Conservation (phyloP, 2,797 vertebrate species). For the Spheniscus humboldti region DNA sequence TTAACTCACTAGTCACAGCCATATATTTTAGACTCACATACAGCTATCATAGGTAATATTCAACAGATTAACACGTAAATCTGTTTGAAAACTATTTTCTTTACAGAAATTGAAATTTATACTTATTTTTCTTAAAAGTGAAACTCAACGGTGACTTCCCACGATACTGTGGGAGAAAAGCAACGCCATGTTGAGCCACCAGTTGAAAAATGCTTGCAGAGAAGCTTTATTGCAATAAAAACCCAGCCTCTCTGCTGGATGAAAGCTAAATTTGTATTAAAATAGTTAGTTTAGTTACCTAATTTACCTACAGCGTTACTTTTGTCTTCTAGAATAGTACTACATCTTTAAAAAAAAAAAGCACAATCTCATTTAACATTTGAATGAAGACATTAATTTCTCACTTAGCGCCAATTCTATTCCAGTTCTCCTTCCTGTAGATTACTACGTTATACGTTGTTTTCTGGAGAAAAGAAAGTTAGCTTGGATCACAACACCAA, state of each 20-base stretch:
- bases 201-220: neutral
- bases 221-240: neutral
- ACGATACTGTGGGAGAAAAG: neutral
- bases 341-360: neutral
- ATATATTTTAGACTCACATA: neutral
- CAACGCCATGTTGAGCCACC: neutral
- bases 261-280: neutral
- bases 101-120: neutral
- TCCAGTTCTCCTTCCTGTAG: neutral
- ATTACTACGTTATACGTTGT: accelerated
- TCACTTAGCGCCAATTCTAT: neutral
- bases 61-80: neutral
- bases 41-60: neutral
- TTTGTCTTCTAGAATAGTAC: neutral
- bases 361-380: neutral
- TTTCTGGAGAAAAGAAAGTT: neutral
- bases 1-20: neutral
- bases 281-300: neutral
- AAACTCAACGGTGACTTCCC: neutral
- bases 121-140: neutral
- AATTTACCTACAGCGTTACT: neutral
- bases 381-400: neutral
- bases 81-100: neutral
- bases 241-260: neutral
- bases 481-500: neutral